Evolutionary conservation across 2,113 vertebrate genomes (phyloP), one percentile per base, ranked within the genome.

Genomic region (Ia io): DNA sequence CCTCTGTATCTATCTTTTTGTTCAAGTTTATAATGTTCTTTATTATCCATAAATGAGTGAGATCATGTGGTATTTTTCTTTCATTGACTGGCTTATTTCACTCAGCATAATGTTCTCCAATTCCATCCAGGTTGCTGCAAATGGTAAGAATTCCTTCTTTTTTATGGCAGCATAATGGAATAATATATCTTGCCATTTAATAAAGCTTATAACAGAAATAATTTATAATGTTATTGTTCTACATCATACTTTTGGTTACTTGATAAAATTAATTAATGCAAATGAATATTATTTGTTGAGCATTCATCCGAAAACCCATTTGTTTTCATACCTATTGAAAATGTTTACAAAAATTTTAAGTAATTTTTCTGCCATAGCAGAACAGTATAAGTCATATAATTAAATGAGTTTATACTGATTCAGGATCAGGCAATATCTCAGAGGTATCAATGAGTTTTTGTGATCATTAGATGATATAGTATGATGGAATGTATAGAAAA

Each of bases 261-360:
- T 83, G 11, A 47, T 9, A 49, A 76, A 87, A 40, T 69, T 44
- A 56, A 84, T 92, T 8, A 82, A 53, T 73, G 71, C 42, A 90
- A 95, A 61, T 74, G 13, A 20, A 32, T 70, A 69, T 78, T 90
- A 78, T 70, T 90, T 94, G 59, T 69, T 80, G 44, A 76, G 14
- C 0, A 0, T 84, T 90, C 30, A 78, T 77, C 76, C 71, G 40
- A 94, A 90, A 88, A 70, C 20, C 71, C 3, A 87, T 76, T 92
- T 95, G 23, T 90, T 95, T 49, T 12, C 3, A 84, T 80, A 87
- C 3, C 4, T 95, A 73, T 67, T 82, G 23, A 88, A 93, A 93
- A 83, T 63, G 37, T 88, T 93, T 84, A 71, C 53, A 65, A 79
- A 95, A 76, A 63, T 22, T 89, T 69, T 59, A 79, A 42, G 6